Percentiles rank a stretch among this genome's conserved stretches.
Conservation (phyloP, 2,888 invertebrate genomes). For the Stenchaetothrips biformis region DNA sequence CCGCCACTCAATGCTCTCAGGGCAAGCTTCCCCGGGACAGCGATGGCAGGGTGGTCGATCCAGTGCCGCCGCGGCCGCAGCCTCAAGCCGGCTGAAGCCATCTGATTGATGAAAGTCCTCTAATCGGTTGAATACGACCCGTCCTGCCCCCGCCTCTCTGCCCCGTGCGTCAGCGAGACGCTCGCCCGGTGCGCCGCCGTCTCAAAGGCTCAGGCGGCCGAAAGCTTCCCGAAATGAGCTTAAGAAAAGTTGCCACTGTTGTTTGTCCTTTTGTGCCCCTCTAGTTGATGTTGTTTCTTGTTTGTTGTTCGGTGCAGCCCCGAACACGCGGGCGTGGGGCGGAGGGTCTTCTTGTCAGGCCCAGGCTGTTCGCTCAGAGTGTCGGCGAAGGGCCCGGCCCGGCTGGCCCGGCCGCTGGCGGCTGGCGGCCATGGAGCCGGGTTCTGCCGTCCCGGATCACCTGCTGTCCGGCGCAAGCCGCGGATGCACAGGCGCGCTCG, state of each 20-base stretch:
- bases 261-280: background rate
- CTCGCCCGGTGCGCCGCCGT: background rate
- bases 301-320: background rate
- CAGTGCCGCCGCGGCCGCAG: background rate
- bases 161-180: background rate
- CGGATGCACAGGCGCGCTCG: too few species aligned
- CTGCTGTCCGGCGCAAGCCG: too few species aligned
- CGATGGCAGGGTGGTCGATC: background rate
- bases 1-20: background rate
- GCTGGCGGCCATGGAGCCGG: background rate
- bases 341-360: background rate
- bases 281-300: constrained; percentile 1
- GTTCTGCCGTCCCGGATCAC: too few species aligned
- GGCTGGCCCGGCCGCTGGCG: background rate
- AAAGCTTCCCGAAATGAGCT: constrained; percentile 20
- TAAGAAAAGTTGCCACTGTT: background rate
- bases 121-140: background rate
- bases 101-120: constrained; percentile 19
- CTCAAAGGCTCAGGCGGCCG: background rate
- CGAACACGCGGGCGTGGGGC: background rate
- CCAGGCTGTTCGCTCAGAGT: background rate
- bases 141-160: background rate
- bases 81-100: background rate
- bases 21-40: background rate
- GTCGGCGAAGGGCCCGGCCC: background rate